Evolutionary conservation across 1,140 invertebrate species (phyloP), one percentile per base, ranked within the genome.

Genomic region (Philotrypesis tridentata): DNA sequence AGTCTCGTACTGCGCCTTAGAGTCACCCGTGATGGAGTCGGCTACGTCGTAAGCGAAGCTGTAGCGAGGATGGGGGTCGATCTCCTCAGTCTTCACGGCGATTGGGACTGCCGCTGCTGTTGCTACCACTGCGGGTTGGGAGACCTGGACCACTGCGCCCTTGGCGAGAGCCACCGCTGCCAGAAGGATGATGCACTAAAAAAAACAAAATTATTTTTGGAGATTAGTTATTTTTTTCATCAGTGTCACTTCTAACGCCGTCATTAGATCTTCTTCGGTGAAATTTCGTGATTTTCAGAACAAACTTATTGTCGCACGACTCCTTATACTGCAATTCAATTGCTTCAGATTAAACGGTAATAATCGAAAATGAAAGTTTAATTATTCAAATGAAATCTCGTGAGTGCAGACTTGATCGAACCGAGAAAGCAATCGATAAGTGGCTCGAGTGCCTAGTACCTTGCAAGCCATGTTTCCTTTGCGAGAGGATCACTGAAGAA

Each of bases 1-100:
- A n/a, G 92, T 91, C 88, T 95, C 94, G 88, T 93, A 93, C 71
- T 95, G 94, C 37, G 92, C 92, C 86, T 95, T 95, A 0, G 94
- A 90, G 84, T 95, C 94, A 8, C 94, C 94, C 67, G 94, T 95
- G 5, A 87, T 17, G 0, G 88, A 81, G 48, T 92, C 92, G 23
- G 89, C 87, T 0, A 92, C 91, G 77, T 91, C 89, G 67, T 92
- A 92, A 0, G 90, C 84, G 68, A 90, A 92, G 65, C 86, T 91
- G 77, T 92, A 92, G 25, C 85, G 88, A 0, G 91, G 88, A 0
- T 85, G 76, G 0, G 90, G 81, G 43, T 90, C 89, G 5, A 86
- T 86, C 0, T 92, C 90, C 27, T 92, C 91, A 8, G 21, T 5
- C 70, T 83, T 89, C 17, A 29, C 40, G 0, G 81, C 80, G 0